Evolutionary conservation across 2,113 vertebrate species (phyloP), one percentile per base, ranked within the genome.

Genomic region (Colistium nudipinnis): DNA sequence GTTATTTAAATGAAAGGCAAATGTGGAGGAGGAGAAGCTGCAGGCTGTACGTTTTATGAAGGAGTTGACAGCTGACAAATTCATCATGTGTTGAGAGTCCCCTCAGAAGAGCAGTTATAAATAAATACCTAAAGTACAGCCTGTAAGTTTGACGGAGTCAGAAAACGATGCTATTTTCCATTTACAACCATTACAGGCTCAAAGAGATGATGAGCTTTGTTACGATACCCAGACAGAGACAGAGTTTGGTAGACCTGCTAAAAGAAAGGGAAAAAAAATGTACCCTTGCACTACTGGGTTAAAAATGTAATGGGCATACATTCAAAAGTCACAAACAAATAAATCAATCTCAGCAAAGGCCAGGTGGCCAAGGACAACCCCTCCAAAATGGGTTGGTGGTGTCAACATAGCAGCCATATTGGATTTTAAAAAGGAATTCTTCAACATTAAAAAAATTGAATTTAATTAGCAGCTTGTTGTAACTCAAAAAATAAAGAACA

Each of bases 21-120:
- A 60, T 8, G 24, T n/a, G 28, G 57, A 78, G 68, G 63, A 59
- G 57, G 65, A 76, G 43, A 72, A 45, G 57, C 48, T 59, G 74
- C 52, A 9, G 49, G 75, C 52, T 64, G 47, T 28, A 35, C 54
- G 35, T 74, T 81, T 74, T 62, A 61, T 55, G 62, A 62, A 57
- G 57, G 74, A 68, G 75, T 25, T 72, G 86, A 89, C 80, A 67
- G 74, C 73, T 85, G 75, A 85, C 12, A 13, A 71, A 38, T 68
- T 81, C 73, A 74, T 85, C 68, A 78, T 85, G 76, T 83, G 68
- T 75, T 75, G 39, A 60, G 52, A 43, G 47, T 76, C 62, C n/a
- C 70, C 25, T 68, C 38, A 62, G 63, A 78, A 45, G 7, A 70
- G 72, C 28, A 24, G 70, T 52, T 75, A 68, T 67, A 76, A 81